A percentile compares a stretch with the other conserved stretches of the same genome.
Conservation (phyloP, 2,797 vertebrate genomes). For the Acanthurus leucopareius region DNA sequence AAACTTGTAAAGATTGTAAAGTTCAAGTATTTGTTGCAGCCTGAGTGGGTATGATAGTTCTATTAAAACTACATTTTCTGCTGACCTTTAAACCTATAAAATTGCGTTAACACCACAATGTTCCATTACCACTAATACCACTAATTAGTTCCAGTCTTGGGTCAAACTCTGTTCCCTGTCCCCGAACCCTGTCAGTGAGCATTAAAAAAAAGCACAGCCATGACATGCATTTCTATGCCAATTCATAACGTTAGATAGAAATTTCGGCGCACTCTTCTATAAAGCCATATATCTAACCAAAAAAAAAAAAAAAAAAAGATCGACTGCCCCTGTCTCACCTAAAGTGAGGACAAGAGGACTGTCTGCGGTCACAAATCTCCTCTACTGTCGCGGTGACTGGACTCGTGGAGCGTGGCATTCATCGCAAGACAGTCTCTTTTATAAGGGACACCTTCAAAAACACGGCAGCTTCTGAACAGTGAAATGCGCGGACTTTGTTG, state of each 20-base stretch:
- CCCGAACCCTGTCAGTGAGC: not conserved
- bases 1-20: not conserved
- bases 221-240: not conserved
- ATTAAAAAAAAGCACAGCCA: conserved; percentile 2
- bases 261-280: not conserved
- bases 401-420: conserved; percentile 17
- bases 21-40: not conserved
- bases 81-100: not conserved
- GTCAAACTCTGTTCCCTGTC: conserved; percentile 17
- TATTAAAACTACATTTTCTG: not conserved
- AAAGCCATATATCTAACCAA: too few relatives aligned
- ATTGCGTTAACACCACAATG: not conserved
- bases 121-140: too few relatives aligned
- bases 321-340: not conserved
- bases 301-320: not conserved
- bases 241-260: not conserved
- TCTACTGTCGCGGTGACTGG: conserved; percentile 21
- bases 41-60: not conserved
- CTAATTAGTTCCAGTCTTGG: not conserved
- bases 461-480: conserved; percentile 8
- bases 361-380: conserved; percentile 36
- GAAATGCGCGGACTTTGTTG: conserved; percentile 34
- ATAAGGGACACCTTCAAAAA: conserved; percentile 27
- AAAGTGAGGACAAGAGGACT: conserved; percentile 11
- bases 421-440: not conserved